Conservation (phyloP, 2,797 vertebrate genomes). For the Enoplosus armatus region DNA sequence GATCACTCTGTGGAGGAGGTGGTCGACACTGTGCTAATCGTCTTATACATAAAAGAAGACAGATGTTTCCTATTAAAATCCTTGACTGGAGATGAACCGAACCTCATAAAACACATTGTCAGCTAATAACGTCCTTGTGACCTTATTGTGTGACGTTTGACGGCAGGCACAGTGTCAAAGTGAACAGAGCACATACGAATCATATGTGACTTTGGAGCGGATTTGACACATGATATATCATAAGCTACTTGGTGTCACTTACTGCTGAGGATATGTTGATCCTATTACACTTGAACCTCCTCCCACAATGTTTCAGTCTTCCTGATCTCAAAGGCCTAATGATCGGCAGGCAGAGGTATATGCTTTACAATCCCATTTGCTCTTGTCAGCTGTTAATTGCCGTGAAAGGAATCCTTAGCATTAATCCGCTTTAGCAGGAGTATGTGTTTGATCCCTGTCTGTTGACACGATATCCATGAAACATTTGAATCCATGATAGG, state of each 20-base stretch:
- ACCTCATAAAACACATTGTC: constrained; percentile 14
- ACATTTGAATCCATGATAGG: constrained; percentile 28
- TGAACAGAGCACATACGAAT: constrained; percentile 38
- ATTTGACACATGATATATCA: constrained; percentile 49
- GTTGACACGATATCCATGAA: constrained; percentile 39
- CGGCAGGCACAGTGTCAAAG: neutral
- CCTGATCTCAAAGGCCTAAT: constrained; percentile 48
- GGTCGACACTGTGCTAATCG: constrained; percentile 30
- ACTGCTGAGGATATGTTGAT: constrained; percentile 63
- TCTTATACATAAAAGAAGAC: constrained; percentile 38
- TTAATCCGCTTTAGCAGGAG: constrained; percentile 70
- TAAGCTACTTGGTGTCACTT: constrained; percentile 62
- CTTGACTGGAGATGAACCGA: constrained; percentile 10
- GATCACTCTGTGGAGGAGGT: constrained; percentile 6
- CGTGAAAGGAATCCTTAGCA: constrained; percentile 66
- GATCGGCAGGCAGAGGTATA: constrained; percentile 46
- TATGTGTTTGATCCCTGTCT: constrained; percentile 61
- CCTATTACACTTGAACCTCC: constrained; percentile 70
- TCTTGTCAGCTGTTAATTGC: constrained; percentile 74
- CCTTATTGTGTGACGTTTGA: constrained; percentile 5
- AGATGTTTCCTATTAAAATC: constrained; percentile 43
- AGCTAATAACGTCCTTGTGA: neutral
- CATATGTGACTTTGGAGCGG: constrained; percentile 33
- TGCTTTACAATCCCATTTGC: constrained; percentile 74
- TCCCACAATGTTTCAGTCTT: constrained; percentile 53